A percentile compares a stretch with the other conserved stretches of the same genome.
Evolutionary conservation across 2,113 vertebrate genomes (phyloP).

Genomic region (Copsychus sechellarum): DNA sequence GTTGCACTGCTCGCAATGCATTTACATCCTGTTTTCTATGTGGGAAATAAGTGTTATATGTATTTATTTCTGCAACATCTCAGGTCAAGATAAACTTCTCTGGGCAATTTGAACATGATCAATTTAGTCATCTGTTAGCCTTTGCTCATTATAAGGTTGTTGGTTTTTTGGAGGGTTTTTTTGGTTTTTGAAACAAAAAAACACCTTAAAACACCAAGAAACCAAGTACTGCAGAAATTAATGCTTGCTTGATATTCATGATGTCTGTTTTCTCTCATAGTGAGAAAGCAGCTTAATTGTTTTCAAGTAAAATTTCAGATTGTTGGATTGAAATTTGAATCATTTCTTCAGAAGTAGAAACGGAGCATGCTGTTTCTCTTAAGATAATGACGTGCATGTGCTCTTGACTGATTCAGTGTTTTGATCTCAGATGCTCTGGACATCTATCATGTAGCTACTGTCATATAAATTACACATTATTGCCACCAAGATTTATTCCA

Average conservation of each 20-base stretch:
- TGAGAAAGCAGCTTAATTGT: slow-evolving; percentile 8
- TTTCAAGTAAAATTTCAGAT: slow-evolving; percentile 6
- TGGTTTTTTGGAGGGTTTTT: fast-evolving
- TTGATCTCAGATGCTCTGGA: slow-evolving; percentile 56
- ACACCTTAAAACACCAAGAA: background rate
- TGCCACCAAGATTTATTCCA: slow-evolving; percentile 11
- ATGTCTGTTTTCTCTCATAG: background rate
- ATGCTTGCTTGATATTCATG: background rate
- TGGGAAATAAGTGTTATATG: background rate
- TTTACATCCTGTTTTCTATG: background rate
- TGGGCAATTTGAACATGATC: background rate
- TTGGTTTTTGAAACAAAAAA: background rate
- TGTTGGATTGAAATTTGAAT: slow-evolving; percentile 17
- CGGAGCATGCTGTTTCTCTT: slow-evolving; percentile 24
- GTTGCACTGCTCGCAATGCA: background rate
- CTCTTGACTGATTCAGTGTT: slow-evolving; percentile 46
- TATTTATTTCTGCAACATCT: background rate
- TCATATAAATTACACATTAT: slow-evolving; percentile 43
- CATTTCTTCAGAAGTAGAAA: slow-evolving; percentile 17
- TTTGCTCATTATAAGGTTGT: background rate
- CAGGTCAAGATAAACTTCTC: background rate
- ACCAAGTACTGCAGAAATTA: background rate
- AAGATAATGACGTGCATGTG: slow-evolving; percentile 42
- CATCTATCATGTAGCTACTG: slow-evolving; percentile 49
- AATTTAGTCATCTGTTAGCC: background rate